Conservation (phyloP, 2,888 invertebrate species). For the Philereme transversata region DNA sequence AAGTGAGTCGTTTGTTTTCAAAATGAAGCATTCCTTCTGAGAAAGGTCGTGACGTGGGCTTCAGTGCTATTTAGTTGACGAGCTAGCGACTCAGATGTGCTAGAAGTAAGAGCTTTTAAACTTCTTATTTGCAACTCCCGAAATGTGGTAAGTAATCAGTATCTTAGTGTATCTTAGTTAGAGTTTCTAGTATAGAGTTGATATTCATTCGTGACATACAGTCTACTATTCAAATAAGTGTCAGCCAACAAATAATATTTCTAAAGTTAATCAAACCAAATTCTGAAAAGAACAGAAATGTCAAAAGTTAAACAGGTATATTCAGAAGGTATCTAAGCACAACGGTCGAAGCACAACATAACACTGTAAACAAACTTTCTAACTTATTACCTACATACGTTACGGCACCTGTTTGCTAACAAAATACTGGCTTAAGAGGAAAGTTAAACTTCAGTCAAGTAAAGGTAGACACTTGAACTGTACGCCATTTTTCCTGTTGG, state of each 20-base stretch:
- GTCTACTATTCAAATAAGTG: too few species aligned
- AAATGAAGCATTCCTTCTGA: constrained; percentile 62
- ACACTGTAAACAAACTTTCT: constrained; percentile 29
- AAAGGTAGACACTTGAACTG: constrained; percentile 26
- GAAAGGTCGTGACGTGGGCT: constrained; percentile 56
- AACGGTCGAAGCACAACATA: constrained; percentile 23
- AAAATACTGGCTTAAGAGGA: constrained; percentile 27
- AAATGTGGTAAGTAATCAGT: constrained; percentile 9
- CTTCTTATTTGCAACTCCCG: constrained; percentile 25
- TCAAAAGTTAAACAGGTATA: constrained; percentile 14
- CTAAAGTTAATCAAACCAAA: not conserved
- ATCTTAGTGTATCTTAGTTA: too few species aligned
- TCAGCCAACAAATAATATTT: too few species aligned
- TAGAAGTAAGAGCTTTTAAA: constrained; percentile 19
- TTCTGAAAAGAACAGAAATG: constrained; percentile 10
- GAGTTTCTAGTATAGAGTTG: too few species aligned
- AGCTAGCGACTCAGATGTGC: constrained; percentile 47
- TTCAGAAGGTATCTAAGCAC: constrained; percentile 22
- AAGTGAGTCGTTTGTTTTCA: constrained; percentile 74
- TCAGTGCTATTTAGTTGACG: constrained; percentile 45
- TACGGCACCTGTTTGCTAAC: constrained; percentile 29
- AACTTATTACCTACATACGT: constrained; percentile 34
- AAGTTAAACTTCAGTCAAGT: constrained; percentile 20
- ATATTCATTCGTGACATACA: too few species aligned
- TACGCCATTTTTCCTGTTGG: constrained; percentile 23